These are phyloP conservation scores for Phortica variegata DNA, from an alignment of 1,140 invertebrate genomes.

Conservation along the genomic window DNA sequence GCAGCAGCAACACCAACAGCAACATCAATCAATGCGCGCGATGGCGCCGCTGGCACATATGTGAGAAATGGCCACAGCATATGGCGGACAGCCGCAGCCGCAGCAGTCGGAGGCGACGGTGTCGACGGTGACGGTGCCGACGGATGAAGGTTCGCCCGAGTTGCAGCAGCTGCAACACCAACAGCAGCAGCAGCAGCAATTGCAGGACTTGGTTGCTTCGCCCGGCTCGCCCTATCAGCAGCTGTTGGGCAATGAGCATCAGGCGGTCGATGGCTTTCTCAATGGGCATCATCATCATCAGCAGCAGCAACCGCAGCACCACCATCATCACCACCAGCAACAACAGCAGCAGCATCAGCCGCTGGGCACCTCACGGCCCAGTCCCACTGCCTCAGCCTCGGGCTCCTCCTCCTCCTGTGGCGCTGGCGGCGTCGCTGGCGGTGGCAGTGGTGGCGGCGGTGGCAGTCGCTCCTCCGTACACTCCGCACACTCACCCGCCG, in stretches of 20 bases:
- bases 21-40: slow-evolving; percentile 64
- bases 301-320: slow-evolving; percentile 14
- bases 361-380: slow-evolving; percentile 37
- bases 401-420: too few relatives aligned
- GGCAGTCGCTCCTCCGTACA: slow-evolving; percentile 52
- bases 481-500: slow-evolving; percentile 52
- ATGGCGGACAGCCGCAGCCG: slow-evolving; percentile 17
- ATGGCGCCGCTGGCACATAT: slow-evolving; percentile 74
- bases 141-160: slow-evolving; percentile 26
- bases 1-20: slow-evolving; percentile 57
- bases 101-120: slow-evolving; percentile 24
- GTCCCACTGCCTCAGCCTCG: slow-evolving; percentile 45
- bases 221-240: background rate
- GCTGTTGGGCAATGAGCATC: background rate
- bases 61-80: slow-evolving; percentile 64
- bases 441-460: too few relatives aligned
- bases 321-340: slow-evolving; percentile 13
- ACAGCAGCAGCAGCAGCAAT: slow-evolving; percentile 13
- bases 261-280: too few relatives aligned
- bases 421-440: too few relatives aligned
- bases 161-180: slow-evolving; percentile 18
- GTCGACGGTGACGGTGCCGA: slow-evolving; percentile 24
- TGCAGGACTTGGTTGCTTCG: background rate
- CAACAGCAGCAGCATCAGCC: slow-evolving; percentile 33
- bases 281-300: slow-evolving; percentile 9